Percentiles rank a stretch among this genome's conserved stretches.
phyloP scores from a whole-genome alignment of 92 coral and sea anemone genomes.

The Palythoa grandiflora region DNA sequence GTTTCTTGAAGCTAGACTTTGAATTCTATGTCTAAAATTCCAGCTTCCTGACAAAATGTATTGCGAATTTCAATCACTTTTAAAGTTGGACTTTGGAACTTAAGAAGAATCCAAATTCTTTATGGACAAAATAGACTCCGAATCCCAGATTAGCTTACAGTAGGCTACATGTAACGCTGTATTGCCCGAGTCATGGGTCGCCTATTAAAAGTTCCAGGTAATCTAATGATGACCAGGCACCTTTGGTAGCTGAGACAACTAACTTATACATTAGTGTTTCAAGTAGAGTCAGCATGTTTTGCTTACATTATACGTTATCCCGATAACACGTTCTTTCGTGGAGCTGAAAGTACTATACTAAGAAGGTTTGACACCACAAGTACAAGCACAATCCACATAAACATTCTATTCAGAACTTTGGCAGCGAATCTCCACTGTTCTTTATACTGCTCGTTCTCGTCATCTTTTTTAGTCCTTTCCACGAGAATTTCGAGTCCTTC shows the following conservation, averaged over 20 bases:
- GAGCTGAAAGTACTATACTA: constrained; percentile 79
- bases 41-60: too few species aligned
- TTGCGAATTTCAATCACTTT: too few species aligned
- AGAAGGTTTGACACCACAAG: constrained; percentile 82
- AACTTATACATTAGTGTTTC: background rate
- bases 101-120: too few species aligned
- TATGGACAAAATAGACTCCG: too few species aligned
- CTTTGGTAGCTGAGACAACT: background rate
- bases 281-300: background rate
- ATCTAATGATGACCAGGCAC: background rate
- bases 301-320: background rate
- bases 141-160: too few species aligned
- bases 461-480: constrained; percentile 77
- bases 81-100: too few species aligned
- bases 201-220: background rate
- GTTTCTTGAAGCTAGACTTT: too few species aligned
- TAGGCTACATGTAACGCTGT: too few species aligned
- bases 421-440: constrained; percentile 94
- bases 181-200: background rate
- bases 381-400: constrained; percentile 85
- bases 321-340: constrained; percentile 63
- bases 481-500: constrained; percentile 82
- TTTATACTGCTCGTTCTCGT: constrained; percentile 70
- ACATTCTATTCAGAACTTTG: constrained; percentile 77
- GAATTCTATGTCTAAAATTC: too few species aligned